Conservation (phyloP, 2,797 vertebrate genomes). For the Thunnus albacares region DNA sequence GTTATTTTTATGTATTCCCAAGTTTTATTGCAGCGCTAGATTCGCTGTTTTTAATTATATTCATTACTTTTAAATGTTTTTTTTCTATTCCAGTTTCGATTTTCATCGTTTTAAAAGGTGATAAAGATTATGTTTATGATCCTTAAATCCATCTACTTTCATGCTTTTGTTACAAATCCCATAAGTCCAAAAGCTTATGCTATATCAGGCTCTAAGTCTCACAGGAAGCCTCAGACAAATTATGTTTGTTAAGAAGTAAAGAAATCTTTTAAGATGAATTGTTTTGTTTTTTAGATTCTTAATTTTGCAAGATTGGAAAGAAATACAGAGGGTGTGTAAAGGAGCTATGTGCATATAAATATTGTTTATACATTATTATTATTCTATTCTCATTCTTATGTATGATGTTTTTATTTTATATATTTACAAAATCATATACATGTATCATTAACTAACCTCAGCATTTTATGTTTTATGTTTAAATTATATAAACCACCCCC, state of each 20-base stretch:
- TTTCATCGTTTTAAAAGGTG: background rate
- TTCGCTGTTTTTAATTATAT: background rate
- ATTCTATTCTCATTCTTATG: too few species aligned
- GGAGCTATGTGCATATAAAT: background rate
- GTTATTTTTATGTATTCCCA: background rate
- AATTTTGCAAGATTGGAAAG: background rate
- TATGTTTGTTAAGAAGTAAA: slow-evolving; percentile 29
- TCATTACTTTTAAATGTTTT: too few species aligned
- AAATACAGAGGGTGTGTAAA: background rate
- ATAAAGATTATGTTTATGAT: background rate
- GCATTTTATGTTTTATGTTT: background rate
- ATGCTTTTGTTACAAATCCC: slow-evolving; percentile 61
- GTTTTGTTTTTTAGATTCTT: background rate
- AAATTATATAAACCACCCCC: background rate
- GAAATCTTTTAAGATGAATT: background rate
- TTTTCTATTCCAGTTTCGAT: background rate
- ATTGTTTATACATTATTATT: too few species aligned
- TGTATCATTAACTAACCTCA: background rate
- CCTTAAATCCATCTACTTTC: slow-evolving; percentile 39
- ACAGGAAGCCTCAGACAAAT: slow-evolving; percentile 14
- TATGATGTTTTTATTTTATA: too few species aligned
- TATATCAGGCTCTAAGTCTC: slow-evolving; percentile 29
- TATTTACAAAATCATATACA: background rate
- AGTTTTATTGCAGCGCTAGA: background rate
- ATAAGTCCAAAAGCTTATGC: slow-evolving; percentile 44